These are phyloP conservation scores for Dicentrarchus labrax DNA, from an alignment of 2,113 vertebrate genomes.

Conservation along the genomic window DNA sequence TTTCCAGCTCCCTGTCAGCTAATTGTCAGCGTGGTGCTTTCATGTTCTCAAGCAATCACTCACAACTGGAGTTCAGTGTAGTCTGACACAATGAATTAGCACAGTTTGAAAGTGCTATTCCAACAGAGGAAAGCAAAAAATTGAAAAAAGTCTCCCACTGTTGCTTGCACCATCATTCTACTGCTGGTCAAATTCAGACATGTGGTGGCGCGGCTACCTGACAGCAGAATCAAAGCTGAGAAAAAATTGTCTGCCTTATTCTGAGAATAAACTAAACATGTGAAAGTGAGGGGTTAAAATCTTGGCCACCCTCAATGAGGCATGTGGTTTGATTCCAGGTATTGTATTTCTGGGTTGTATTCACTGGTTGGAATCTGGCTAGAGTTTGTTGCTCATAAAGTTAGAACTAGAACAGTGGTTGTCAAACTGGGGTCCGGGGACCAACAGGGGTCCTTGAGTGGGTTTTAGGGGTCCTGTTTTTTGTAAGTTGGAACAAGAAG, in stretches of 20 bases:
- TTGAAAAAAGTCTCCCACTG: neutral
- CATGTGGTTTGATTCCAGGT: neutral
- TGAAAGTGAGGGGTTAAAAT: neutral
- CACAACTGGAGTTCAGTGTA: slow-evolving; percentile 6
- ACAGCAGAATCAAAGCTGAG: neutral
- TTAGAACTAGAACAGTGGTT: neutral
- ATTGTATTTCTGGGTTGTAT: neutral
- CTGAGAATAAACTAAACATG: neutral
- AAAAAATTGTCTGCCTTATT: neutral
- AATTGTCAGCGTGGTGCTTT: neutral
- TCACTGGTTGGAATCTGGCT: neutral
- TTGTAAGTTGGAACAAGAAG: too few relatives aligned
- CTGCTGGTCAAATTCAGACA: neutral
- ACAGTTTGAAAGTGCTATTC: neutral
- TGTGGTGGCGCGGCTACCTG: neutral
- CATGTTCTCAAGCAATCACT: slow-evolving; percentile 23
- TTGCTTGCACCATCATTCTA: neutral
- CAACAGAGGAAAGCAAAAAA: neutral
- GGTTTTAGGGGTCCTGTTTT: too few relatives aligned
- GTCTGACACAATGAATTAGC: slow-evolving; percentile 30
- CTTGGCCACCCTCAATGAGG: neutral
- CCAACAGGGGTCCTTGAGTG: too few relatives aligned
- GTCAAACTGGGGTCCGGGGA: too few relatives aligned
- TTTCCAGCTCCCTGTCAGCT: neutral
- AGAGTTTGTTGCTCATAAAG: neutral